Evolutionary conservation across 1,140 invertebrate species (phyloP).

Genomic region (Rhagoletis pomonella): DNA sequence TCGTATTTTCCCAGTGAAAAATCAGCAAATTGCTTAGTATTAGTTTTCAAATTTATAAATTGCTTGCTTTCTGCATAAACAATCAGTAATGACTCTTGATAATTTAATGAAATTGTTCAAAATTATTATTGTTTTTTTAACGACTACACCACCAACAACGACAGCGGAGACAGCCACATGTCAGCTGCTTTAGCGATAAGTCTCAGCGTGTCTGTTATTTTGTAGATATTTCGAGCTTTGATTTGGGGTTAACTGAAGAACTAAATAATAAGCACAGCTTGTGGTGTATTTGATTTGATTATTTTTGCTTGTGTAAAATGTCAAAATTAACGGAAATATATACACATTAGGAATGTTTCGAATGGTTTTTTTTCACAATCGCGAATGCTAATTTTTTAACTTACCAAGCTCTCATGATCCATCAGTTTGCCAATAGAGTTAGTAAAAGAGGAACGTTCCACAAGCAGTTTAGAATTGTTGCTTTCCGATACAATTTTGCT

Average conservation of each 20-base stretch:
- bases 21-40: neutral
- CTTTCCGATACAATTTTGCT: neutral
- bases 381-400: neutral
- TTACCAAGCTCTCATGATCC: neutral
- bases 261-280: conserved; percentile 7
- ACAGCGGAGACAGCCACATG: neutral
- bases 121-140: neutral
- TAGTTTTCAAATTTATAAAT: neutral
- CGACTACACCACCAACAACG: neutral
- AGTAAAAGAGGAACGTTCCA: neutral
- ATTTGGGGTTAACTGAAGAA: conserved; percentile 5
- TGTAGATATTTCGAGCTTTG: neutral
- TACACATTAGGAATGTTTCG: neutral
- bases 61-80: neutral
- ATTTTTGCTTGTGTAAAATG: neutral
- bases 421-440: neutral
- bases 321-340: neutral
- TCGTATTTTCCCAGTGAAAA: neutral
- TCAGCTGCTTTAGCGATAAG: conserved; percentile 3
- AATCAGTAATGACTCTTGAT: conserved; percentile 13
- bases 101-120: conserved; percentile 26
- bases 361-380: neutral
- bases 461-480: neutral
- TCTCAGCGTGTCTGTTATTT: neutral
- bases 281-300: conserved; percentile 1